Base-by-base conservation (phyloP, 2,113 vertebrate genomes). In the Protobothrops mucrosquamatus region DNA sequence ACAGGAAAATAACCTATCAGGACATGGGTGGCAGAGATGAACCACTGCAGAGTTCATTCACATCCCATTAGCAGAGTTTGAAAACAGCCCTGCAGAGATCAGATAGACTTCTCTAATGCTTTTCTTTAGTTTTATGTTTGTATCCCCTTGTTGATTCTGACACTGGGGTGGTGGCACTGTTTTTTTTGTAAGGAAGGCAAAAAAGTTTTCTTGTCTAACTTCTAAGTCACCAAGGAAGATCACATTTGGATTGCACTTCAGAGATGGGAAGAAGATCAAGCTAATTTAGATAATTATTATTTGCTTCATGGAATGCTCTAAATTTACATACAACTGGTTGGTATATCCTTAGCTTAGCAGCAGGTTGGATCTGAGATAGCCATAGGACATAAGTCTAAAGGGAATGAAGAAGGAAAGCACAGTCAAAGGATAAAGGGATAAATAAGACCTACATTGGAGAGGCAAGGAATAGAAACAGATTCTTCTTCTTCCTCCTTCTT, bases 21-120 rank as follows among this genome's bases (percentile, higher is more conserved):
- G 61, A 26, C 61, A 64, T 52, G 26, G 15, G 5, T n/a, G 48
- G 56, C 23, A 92, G 92, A 93, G 88, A 43, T 92, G 22, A 52
- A 95, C 92, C 92, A 64, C 69, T 90, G 48, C 87, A 85, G 92
- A 14, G 2, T 48, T 24, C 23, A 64, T 64, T 85, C 90, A 34
- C 14, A 12, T 74, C 64, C 15, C 3, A 52, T 87, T 88, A 46
- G 22, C 24, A 46, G 14, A 29, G 51, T 5, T 29, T 88, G 91
- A 14, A 29, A 57, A 15, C 4, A 5, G 26, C 6, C 22, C 4
- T 22, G 57, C 1, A 7, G 85, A 22, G 1, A 24, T 12, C 2
- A 39, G 64, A 34, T 6, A 39, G 23, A 15, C 10, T 43, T 51
- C 48, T 51, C 8, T 51, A 51, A 51, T 51, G 1, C 39, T 9